Conservation (phyloP, 2,113 vertebrate genomes). For the Plecturocebus donacophilus region DNA sequence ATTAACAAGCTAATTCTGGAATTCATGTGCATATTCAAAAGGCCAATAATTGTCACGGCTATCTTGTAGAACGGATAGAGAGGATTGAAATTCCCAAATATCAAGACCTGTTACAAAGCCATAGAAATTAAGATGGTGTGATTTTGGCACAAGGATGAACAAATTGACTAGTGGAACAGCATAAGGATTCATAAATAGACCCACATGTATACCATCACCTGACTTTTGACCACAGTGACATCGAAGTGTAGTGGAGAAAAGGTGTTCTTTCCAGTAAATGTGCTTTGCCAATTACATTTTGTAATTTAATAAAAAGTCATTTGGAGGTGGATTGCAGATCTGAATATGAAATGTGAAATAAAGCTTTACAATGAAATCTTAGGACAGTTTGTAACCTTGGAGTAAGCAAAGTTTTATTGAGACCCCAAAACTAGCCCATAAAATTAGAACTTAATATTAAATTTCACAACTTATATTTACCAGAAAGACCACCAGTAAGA, state of each 20-base stretch:
- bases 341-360: background rate
- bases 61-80: background rate
- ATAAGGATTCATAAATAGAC: background rate
- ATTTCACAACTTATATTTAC: background rate
- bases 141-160: background rate
- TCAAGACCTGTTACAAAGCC: background rate
- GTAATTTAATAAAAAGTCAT: background rate
- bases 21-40: background rate
- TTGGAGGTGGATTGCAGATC: background rate
- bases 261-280: background rate
- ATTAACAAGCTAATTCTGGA: slow-evolving; percentile 1
- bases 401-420: background rate
- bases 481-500: slow-evolving; percentile 1
- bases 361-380: background rate
- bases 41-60: background rate
- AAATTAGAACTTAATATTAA: background rate
- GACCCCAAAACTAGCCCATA: background rate
- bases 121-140: background rate
- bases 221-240: background rate
- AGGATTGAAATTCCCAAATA: background rate
- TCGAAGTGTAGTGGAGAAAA: background rate
- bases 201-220: background rate
- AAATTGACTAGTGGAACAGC: background rate
- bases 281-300: background rate
- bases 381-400: background rate